Conservation (phyloP, 2,888 invertebrate species). For the Matsumyia berberina region DNA sequence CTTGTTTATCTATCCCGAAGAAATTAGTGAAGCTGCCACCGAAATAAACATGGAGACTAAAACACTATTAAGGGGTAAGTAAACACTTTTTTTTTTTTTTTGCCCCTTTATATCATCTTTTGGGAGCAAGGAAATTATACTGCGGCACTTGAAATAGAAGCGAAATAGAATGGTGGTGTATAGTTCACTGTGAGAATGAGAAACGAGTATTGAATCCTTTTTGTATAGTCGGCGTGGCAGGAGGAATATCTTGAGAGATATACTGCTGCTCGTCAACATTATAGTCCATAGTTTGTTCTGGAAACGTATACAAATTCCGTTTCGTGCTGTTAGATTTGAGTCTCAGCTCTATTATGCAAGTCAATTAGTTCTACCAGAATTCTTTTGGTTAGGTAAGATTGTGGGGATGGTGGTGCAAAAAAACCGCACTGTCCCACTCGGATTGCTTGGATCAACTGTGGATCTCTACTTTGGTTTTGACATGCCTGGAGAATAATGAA, state of each 20-base stretch:
- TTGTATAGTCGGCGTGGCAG: neutral
- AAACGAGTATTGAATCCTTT: neutral
- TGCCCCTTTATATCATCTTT: neutral
- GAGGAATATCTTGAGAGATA: neutral
- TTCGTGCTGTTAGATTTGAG: too few relatives aligned
- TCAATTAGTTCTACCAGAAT: too few relatives aligned
- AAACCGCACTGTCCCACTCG: too few relatives aligned
- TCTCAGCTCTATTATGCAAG: too few relatives aligned
- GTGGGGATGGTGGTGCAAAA: too few relatives aligned
- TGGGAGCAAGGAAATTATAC: slow-evolving; percentile 3
- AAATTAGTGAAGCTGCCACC: slow-evolving; percentile 63
- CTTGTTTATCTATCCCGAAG: slow-evolving; percentile 32
- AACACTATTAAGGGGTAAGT: slow-evolving; percentile 77
- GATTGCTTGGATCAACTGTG: too few relatives aligned
- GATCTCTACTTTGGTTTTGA: too few relatives aligned
- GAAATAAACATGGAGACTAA: slow-evolving; percentile 77
- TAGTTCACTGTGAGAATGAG: neutral
- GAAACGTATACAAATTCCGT: too few relatives aligned
- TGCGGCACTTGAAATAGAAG: neutral
- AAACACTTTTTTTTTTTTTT: slow-evolving; percentile 36
- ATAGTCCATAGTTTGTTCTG: too few relatives aligned
- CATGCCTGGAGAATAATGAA: too few relatives aligned
- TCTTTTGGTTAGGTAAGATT: too few relatives aligned
- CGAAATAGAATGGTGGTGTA: slow-evolving; percentile 9
- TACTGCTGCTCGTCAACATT: too few relatives aligned